Evolutionary conservation across 1,140 invertebrate species (phyloP).

Genomic region (Bilobella aurantiaca): DNA sequence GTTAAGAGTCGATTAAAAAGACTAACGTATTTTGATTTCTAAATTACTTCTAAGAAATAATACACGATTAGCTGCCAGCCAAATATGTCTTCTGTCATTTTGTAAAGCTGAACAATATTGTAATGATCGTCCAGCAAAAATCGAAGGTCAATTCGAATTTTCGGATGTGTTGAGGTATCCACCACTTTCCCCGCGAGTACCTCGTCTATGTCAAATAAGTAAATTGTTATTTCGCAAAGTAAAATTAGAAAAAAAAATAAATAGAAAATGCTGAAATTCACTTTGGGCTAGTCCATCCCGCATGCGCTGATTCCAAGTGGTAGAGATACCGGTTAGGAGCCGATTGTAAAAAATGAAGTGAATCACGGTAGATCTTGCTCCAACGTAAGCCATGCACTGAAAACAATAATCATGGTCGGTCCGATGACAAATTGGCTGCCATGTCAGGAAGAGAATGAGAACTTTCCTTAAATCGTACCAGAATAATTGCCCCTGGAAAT

Average conservation of each 20-base stretch:
- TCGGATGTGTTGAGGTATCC: neutral
- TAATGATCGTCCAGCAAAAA: neutral
- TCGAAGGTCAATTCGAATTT: neutral
- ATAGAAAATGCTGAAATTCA: neutral
- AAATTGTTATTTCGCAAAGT: too few species aligned
- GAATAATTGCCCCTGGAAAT: neutral
- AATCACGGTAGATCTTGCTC: neutral
- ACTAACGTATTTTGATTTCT: neutral
- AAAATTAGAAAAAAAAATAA: neutral
- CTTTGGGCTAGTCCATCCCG: neutral
- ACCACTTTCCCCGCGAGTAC: neutral
- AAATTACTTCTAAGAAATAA: neutral
- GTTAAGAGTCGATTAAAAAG: neutral
- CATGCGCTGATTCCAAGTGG: neutral
- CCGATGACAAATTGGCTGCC: neutral
- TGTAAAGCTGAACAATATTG: neutral
- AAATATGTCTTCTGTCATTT: neutral
- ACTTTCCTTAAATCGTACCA: neutral
- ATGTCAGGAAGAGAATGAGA: neutral
- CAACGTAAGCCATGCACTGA: neutral
- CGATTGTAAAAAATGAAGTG: neutral
- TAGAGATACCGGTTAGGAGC: neutral
- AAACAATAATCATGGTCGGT: neutral
- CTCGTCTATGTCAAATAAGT: too few species aligned
- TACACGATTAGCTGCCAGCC: neutral